Evolutionary conservation across 2,797 vertebrate species (phyloP).

Genomic region (Brotula barbata): DNA sequence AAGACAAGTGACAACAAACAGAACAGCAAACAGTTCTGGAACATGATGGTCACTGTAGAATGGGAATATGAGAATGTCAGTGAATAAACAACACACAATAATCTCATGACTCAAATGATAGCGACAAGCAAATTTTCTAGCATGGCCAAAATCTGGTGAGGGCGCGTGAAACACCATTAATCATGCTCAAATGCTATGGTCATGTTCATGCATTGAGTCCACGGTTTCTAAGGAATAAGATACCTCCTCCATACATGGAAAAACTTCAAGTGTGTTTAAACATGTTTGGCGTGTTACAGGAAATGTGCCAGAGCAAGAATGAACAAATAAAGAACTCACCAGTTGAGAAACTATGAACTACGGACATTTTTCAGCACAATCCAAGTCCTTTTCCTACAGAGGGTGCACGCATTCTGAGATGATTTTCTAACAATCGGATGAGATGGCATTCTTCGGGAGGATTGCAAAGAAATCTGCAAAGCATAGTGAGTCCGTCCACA

Average conservation of each 20-base stretch:
- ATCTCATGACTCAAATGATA: not conserved
- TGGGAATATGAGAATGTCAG: slow-evolving; percentile 4
- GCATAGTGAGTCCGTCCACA: slow-evolving; percentile 46
- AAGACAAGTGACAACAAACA: slow-evolving; percentile 80
- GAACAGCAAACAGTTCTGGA: slow-evolving; percentile 78
- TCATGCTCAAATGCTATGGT: not conserved
- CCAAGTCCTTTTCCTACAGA: slow-evolving; percentile 24
- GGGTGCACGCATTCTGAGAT: slow-evolving; percentile 38
- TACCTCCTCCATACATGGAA: slow-evolving; percentile 1
- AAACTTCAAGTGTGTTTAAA: slow-evolving; percentile 5
- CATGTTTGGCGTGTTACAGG: slow-evolving; percentile 17
- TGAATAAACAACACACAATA: not conserved
- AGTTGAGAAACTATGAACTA: slow-evolving; percentile 31
- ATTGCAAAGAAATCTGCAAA: slow-evolving; percentile 36
- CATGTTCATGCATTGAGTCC: slow-evolving; percentile 3
- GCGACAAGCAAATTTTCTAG: not conserved
- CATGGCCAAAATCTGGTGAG: not conserved
- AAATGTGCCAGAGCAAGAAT: slow-evolving; percentile 6
- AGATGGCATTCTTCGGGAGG: slow-evolving; percentile 35
- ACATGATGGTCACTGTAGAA: slow-evolving; percentile 79
- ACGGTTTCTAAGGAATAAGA: not conserved
- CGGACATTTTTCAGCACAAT: slow-evolving; percentile 43
- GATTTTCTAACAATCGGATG: slow-evolving; percentile 23
- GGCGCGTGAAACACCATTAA: not conserved
- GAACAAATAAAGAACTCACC: slow-evolving; percentile 59